phyloP scores from a whole-genome alignment of 2,113 vertebrate genomes.

The Electrona antarctica region DNA sequence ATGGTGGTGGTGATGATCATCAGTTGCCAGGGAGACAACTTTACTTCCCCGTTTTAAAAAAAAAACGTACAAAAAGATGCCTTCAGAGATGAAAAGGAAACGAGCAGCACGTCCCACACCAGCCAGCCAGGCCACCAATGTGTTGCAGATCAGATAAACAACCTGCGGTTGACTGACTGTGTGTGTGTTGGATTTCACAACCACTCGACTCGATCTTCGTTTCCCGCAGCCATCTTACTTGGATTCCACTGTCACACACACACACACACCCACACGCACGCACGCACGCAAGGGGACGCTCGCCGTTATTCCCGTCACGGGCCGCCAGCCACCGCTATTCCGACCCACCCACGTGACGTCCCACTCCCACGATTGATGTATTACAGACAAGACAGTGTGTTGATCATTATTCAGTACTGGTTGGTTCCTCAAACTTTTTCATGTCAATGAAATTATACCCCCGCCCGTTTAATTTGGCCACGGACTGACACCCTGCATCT shows the following conservation, averaged over 20 bases:
- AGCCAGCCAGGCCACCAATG: conserved; percentile 44
- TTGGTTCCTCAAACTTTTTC: too few relatives aligned
- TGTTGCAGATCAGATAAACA: conserved; percentile 59
- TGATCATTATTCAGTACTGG: too few relatives aligned
- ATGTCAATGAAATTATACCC: too few relatives aligned
- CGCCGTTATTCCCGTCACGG: conserved; percentile 7
- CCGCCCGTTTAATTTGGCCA: too few relatives aligned
- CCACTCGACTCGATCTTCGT: conserved; percentile 38
- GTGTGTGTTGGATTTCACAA: conserved; percentile 39
- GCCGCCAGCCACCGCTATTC: conserved; percentile 25
- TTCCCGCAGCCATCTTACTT: conserved; percentile 79
- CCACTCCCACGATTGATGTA: too few relatives aligned
- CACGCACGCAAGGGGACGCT: conserved; percentile 37
- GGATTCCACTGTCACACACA: conserved; percentile 70
- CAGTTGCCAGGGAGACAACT: not conserved
- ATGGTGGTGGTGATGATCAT: not conserved
- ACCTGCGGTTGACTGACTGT: conserved; percentile 34
- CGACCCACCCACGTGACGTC: too few relatives aligned
- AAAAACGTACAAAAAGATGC: not conserved
- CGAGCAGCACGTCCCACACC: conserved; percentile 31
- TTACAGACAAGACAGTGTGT: too few relatives aligned
- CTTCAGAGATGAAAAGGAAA: conserved; percentile 8
- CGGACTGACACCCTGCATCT: too few relatives aligned
- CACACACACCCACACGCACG: not conserved
- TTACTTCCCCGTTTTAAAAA: not conserved